Evolutionary conservation across 2,797 vertebrate genomes (phyloP), one percentile per base, ranked within the genome.

Genomic region (Sebastes itinus): DNA sequence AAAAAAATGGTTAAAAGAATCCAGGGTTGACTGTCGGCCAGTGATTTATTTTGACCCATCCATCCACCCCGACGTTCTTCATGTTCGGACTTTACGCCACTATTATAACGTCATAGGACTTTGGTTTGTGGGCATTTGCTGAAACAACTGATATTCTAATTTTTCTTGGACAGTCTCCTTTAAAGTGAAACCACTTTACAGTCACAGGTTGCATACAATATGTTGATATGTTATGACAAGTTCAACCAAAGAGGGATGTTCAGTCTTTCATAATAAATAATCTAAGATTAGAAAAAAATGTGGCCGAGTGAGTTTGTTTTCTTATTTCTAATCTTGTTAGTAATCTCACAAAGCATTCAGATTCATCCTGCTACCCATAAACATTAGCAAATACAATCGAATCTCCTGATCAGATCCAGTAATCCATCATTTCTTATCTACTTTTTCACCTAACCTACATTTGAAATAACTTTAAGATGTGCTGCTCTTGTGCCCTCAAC

Each of bases 391-490:
- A 69, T 12, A 54, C 2, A 23, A 5, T 8, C 23, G 6, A 61
- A 66, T 72, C 46, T 58, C 12, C 23, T 35, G n/a, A 75, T 56
- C 13, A 46, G 27, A 52, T 81, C n/a, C 20, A 60, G 13, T 38
- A 27, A 71, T 75, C 22, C 25, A 64, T 27, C 28, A 64, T 27
- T 73, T 55, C 27, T 72, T 75, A 67, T 75, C 72, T 69, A 13
- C 28, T 59, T 61, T 42, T 72, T 35, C 6, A 14, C 27, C 28
- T 58, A 66, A 25, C 20, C 10, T 16, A 6, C 12, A 11, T 18
- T 35, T 76, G 2, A 74, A 88, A 87, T 64, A 3, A 63, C 38
- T 52, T 11, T 77, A 82, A 75, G 64, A 84, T 79, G 49, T 75
- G 25, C 61, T 59, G 20, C 76, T 84, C 30, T 5, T 80, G 66